phyloP scores from a whole-genome alignment of 2,797 vertebrate species.

The Remorina albescens region DNA sequence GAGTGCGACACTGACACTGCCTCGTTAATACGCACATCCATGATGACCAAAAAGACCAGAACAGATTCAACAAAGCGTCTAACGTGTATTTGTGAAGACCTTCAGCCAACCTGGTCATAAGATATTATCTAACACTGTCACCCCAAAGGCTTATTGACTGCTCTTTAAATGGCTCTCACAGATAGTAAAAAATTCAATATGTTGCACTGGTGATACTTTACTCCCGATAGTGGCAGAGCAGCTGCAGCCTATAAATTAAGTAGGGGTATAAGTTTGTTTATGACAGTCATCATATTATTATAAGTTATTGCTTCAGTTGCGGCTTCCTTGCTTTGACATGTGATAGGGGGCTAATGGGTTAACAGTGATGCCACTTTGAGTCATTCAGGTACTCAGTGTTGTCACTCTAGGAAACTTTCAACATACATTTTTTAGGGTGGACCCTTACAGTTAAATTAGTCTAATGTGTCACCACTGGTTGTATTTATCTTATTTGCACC shows the following conservation, averaged over 20 bases:
- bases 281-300: neutral
- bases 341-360: neutral
- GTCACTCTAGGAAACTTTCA: neutral
- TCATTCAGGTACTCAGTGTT: neutral
- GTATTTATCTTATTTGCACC: neutral
- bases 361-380: neutral
- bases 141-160: neutral
- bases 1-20: constrained; percentile 37
- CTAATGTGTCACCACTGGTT: neutral
- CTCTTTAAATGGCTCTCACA: too few relatives aligned
- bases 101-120: neutral
- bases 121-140: neutral
- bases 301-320: constrained; percentile 16
- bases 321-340: constrained; percentile 13
- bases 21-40: constrained; percentile 21
- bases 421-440: too few relatives aligned
- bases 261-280: neutral
- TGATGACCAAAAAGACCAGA: constrained; percentile 9
- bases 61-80: neutral
- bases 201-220: neutral
- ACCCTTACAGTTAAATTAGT: too few relatives aligned
- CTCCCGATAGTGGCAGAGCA: neutral
- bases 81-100: neutral
- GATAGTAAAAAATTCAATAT: neutral
- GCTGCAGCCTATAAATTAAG: constrained; percentile 16